These are phyloP conservation scores for Spodoptera picta DNA, from an alignment of 2,888 invertebrate genomes.

Conservation along the genomic window DNA sequence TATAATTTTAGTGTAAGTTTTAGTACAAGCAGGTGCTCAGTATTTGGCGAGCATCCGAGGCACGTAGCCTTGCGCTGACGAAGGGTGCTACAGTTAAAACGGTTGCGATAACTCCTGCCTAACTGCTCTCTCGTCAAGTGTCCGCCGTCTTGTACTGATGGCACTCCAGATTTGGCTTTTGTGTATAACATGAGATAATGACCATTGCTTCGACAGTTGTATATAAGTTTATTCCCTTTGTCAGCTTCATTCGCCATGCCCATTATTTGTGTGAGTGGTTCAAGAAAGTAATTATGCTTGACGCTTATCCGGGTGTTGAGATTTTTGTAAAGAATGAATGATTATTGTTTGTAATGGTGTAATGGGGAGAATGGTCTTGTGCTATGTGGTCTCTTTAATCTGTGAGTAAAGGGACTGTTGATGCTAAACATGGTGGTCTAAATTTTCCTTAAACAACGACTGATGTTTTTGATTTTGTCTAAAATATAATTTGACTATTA, in stretches of 20 bases:
- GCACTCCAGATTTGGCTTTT: conserved; percentile 72
- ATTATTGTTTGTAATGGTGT: too few species aligned
- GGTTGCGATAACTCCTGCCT: conserved; percentile 75
- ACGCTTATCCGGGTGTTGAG: conserved; percentile 2
- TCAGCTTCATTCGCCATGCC: conserved; percentile 9
- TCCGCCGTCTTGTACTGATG: conserved; percentile 71
- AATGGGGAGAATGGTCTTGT: too few species aligned
- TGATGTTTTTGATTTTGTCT: too few species aligned
- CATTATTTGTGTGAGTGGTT: conserved; percentile 2
- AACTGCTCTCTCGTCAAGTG: conserved; percentile 77
- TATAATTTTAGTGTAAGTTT: conserved; percentile 49
- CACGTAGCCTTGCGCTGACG: conserved; percentile 73
- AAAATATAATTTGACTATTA: too few species aligned
- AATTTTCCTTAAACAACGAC: too few species aligned
- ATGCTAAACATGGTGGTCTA: too few species aligned
- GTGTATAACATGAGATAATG: conserved; percentile 58
- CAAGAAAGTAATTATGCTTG: conserved; percentile 15
- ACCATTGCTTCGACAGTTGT: conserved; percentile 19
- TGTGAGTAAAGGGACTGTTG: too few species aligned
- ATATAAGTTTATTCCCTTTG: conserved; percentile 28
- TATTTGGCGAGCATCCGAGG: conserved; percentile 79
- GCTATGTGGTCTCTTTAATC: too few species aligned
- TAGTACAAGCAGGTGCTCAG: conserved; percentile 37
- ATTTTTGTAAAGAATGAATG: background rate
- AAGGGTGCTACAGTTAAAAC: conserved; percentile 72